Base-by-base conservation (phyloP, 2,113 vertebrate species). In the Pogona vitticeps region DNA sequence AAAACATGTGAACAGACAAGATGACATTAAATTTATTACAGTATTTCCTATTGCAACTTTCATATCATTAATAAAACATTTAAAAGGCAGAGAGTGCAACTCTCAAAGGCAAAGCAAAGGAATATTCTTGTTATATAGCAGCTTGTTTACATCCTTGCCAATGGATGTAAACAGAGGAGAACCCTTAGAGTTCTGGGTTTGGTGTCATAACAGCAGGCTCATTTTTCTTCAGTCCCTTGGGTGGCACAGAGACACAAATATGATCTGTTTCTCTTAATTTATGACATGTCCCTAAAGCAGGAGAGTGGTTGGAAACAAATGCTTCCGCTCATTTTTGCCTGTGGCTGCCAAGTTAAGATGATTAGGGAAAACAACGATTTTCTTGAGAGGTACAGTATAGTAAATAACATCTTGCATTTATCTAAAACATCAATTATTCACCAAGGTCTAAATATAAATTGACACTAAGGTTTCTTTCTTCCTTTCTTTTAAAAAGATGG, bases 381-480 rank as follows among this genome's bases (percentile, higher is more conserved):
- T 78, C 33, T 82, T 85, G 65, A 82, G 63, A 33, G 81, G 61
- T 31, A 70, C 5, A 5, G 1, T 15, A 42, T 63, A 82, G 23
- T 78, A 85, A 85, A 85, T 52, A 85, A 82, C n/a, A 58, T 67
- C 63, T 52, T 76, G 67, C n/a, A 46, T 85, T 85, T 12, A 73
- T 83, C 52, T 36, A 71, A 76, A 83, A 58, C 17, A 59, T 18
- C 23, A 71, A 67, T 40, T 46, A 76, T 36, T 67, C 6, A 15
- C 67, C 21, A 72, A 63, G 15, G 10, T 10, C 36, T 58, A 79
- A 85, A 65, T 75, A 86, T 52, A 83, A 88, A 82, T 67, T 59
- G 15, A 21, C 80, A 40, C 26, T n/a, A 76, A 5, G 46, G 46
- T 52, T 52, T 52, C 46, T 52, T 52, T 52, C 46, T 52, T 52